Base-by-base conservation (phyloP, 2,113 vertebrate species). In the Panthera leo region DNA sequence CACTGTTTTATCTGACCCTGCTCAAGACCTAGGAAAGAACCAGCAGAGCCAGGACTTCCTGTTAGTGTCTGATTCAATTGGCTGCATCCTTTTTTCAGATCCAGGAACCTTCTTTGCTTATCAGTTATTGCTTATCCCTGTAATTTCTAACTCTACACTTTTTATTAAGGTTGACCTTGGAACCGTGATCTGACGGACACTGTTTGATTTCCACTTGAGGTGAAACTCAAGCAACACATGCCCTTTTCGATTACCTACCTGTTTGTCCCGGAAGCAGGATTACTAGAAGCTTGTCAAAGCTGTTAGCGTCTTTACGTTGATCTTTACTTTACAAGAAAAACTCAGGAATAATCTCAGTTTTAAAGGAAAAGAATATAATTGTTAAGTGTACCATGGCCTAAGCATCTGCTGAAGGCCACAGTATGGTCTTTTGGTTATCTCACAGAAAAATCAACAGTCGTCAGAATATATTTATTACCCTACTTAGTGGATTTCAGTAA, bases 401-500 rank as follows among this genome's bases (percentile, higher is more conserved):
- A 76, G 68, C 5, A 75, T 82, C 29, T 94, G 86, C 89, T 96
- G 89, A 92, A 68, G 67, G 92, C 85, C 90, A 95, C 76, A 93
- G 61, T 92, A 90, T 42, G 6, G 71, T 86, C 70, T 85, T 86
- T 42, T n/a, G 53, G 58, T 75, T 95, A 71, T 79, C 7, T 25
- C 76, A 65, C 34, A 70, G 80, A 91, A 97, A 97, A 97, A 82
- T 73, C 93, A 95, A 97, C 95, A 95, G 15, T 34, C 4, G 31
- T 97, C 91, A 94, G 88, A 73, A 45, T 78, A 42, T 95, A 97
- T 91, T 96, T 94, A 97, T 96, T 90, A 65, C 61, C 11, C 27
- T 88, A 83, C 39, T 95, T 97, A 93, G 93, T 71, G 29, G 85
- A 75, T 76, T 91, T 96, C 88, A 76, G 58, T 34, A 80, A 48